These are phyloP conservation scores for Charadrius vociferus DNA, from an alignment of 2,113 vertebrate species.

Conservation along the genomic window DNA sequence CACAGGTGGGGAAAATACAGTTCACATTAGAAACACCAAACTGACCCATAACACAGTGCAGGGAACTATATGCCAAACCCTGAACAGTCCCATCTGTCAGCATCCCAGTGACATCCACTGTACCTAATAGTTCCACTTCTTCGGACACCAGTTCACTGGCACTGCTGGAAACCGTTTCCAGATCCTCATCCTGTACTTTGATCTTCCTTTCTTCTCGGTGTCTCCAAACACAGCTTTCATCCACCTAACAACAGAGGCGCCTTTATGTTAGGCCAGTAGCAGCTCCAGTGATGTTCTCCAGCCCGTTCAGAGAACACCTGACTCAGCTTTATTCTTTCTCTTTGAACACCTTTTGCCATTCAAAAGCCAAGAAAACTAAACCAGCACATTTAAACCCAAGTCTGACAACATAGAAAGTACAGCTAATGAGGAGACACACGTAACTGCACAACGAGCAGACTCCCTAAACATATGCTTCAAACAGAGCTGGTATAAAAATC, in stretches of 20 bases:
- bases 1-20: not conserved
- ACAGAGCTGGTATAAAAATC: not conserved
- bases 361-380: not conserved
- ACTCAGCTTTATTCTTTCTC: not conserved
- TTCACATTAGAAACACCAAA: not conserved
- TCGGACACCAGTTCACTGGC: slow-evolving; percentile 83
- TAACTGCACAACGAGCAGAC: not conserved
- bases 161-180: slow-evolving; percentile 81
- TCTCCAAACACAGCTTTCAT: slow-evolving; percentile 89
- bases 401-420: not conserved
- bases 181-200: slow-evolving; percentile 88
- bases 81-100: rapidly evolving
- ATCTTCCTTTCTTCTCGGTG: slow-evolving; percentile 92
- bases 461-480: not conserved
- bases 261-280: not conserved
- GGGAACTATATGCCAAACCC: not conserved
- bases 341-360: not conserved
- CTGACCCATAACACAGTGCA: too few species aligned
- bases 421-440: too few species aligned
- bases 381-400: not conserved
- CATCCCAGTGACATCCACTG: not conserved
- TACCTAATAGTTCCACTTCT: slow-evolving; percentile 89
- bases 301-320: not conserved
- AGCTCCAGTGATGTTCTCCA: rapidly evolving
- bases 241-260: slow-evolving; percentile 78